phyloP scores from a whole-genome alignment of 2,113 vertebrate species.

The Antechinus flavipes region DNA sequence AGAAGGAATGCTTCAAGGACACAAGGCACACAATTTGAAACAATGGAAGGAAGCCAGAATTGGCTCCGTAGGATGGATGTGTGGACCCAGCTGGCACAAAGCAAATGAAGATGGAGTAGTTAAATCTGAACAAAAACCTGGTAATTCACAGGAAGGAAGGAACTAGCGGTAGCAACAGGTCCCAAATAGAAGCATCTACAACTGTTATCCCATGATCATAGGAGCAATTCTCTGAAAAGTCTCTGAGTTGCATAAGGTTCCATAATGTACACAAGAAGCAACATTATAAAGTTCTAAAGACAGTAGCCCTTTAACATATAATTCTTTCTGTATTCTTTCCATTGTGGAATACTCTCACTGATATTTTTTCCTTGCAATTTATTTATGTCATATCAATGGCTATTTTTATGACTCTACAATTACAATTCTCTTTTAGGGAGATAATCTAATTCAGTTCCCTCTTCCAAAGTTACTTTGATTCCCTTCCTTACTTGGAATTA shows the following conservation, averaged over 20 bases:
- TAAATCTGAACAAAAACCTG: background rate
- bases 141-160: background rate
- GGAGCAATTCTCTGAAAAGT: background rate
- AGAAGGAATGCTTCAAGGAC: constrained; percentile 69
- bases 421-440: background rate
- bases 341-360: background rate
- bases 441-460: background rate
- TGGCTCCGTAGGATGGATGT: constrained; percentile 41
- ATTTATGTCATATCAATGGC: background rate
- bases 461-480: background rate
- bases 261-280: background rate
- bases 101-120: background rate
- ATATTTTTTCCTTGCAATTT: background rate
- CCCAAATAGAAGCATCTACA: background rate
- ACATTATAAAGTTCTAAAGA: background rate
- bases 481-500: background rate
- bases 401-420: background rate
- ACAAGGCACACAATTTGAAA: constrained; percentile 24
- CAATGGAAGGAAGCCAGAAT: constrained; percentile 18
- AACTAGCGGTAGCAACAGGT: background rate
- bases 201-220: background rate
- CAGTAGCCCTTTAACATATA: background rate
- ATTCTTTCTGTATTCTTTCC: background rate
- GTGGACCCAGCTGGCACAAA: background rate
- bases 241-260: background rate